Base-by-base conservation (phyloP, 2,888 invertebrate species). In the Drosophila gaucha region DNA sequence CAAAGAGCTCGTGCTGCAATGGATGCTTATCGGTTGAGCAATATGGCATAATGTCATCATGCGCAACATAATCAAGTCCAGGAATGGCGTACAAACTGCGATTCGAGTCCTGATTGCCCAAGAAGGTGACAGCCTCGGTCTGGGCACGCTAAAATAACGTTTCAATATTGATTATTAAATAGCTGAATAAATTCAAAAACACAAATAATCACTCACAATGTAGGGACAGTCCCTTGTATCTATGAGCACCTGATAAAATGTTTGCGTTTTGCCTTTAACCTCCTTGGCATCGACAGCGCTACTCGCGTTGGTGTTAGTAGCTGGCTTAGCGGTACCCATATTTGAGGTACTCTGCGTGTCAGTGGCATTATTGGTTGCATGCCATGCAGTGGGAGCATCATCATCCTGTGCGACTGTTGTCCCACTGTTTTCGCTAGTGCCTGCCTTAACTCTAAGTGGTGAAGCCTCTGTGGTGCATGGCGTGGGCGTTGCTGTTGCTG, bases 191-290 rank as follows among this genome's bases (percentile, higher is more conserved):
- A 14, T 2, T 3, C 2, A 26, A 0, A 26, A 26, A 22, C 12
- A 16, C 0, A 10, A 22, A 10, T 2, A 12, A 12, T 6, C 6
- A 59, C 90, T 80, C 69, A 91, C 91, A 52, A 99, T 98, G 91
- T 96, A 97, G 6, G 98, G 98, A 89, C 98, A 98, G 93, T 99
- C 99, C 89, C 99, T 94, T 66, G 97, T 96, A 92, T 99, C 99
- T 79, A 99, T 99, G 38, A 99, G 93, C 38, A 98, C 99, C 93
- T 99, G 99, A 92, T 99, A 99, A 92, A 98, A 99, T 35, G 98
- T 97, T 88, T 98, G 97, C 6, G 97, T 96, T 90, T 95, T 94
- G 44, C 98, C 97, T 92, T 97, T 96, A 9, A 97, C 96, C 92
- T 97, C 97, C 90, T 96, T 97, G 28, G 95, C 35, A 49, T 82